Conservation (phyloP, 1,140 invertebrate species). For the Pseudomyrmex gracilis region DNA sequence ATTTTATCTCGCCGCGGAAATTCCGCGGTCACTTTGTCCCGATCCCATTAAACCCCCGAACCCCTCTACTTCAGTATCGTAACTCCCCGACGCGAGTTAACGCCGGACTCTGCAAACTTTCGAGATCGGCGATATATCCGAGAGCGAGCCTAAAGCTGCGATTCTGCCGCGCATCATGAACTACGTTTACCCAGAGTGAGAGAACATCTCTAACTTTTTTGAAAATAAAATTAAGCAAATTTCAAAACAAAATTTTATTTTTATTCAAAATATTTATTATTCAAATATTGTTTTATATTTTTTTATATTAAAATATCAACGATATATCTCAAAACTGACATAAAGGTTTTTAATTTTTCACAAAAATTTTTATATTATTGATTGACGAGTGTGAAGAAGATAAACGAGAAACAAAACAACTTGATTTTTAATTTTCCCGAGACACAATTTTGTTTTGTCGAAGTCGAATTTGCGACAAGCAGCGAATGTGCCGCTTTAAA, state of each 20-base stretch:
- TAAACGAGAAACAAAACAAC: not conserved
- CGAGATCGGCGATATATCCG: slow-evolving; percentile 30
- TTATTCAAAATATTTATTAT: too few species aligned
- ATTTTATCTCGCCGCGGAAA: slow-evolving; percentile 59
- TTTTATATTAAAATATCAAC: too few species aligned
- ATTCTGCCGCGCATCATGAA: slow-evolving; percentile 2
- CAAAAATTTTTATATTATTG: too few species aligned
- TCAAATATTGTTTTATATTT: too few species aligned
- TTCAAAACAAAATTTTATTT: not conserved
- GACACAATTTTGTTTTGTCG: not conserved
- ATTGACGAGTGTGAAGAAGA: not conserved
- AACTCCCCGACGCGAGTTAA: slow-evolving; percentile 34
- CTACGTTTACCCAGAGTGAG: not conserved
- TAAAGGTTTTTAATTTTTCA: too few species aligned
- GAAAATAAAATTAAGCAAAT: not conserved
- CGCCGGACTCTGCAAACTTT: slow-evolving; percentile 38
- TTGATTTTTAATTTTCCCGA: not conserved
- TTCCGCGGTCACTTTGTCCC: slow-evolving; percentile 52
- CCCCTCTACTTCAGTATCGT: slow-evolving; percentile 46
- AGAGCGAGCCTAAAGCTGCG: slow-evolving; percentile 15
- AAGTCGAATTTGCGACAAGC: not conserved
- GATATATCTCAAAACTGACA: too few species aligned
- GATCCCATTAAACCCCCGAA: slow-evolving; percentile 52
- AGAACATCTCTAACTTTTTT: not conserved
- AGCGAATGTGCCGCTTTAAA: slow-evolving; percentile 2